Percentiles rank a stretch among this genome's conserved stretches.
phyloP scores from a whole-genome alignment of 1,140 invertebrate species.

The Myzus persicae region DNA sequence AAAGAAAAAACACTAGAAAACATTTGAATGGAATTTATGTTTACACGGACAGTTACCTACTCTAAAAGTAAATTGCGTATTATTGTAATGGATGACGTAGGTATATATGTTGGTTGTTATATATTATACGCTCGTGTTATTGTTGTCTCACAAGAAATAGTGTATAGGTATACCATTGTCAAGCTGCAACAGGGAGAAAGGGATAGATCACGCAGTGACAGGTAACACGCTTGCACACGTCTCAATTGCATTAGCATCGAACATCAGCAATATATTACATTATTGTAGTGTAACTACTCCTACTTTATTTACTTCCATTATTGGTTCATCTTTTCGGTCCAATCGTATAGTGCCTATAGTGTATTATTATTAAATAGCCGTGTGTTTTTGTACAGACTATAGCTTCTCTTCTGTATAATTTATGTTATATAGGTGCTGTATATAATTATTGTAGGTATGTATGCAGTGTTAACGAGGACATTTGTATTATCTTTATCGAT shows the following conservation, averaged over 20 bases:
- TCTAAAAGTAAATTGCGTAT: slow-evolving; percentile 16
- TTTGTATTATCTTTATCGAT: not conserved
- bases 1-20: not conserved
- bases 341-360: not conserved
- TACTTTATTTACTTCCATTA: not conserved
- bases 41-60: not conserved
- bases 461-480: not conserved
- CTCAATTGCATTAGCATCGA: not conserved
- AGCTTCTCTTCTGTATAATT: not conserved
- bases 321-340: not conserved
- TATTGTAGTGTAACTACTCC: not conserved
- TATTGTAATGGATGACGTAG: not conserved
- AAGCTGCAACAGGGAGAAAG: not conserved
- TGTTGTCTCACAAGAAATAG: not conserved
- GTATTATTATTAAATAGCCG: not conserved
- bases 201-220: slow-evolving; percentile 2
- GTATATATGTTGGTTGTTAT: not conserved
- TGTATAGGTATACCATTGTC: not conserved
- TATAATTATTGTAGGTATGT: not conserved
- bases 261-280: not conserved
- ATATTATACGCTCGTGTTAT: not conserved
- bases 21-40: not conserved
- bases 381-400: not conserved
- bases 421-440: not conserved
- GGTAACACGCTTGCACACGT: slow-evolving; percentile 3